Evolutionary conservation across 2,113 vertebrate genomes (phyloP).

Genomic region (Platichthys flesus): DNA sequence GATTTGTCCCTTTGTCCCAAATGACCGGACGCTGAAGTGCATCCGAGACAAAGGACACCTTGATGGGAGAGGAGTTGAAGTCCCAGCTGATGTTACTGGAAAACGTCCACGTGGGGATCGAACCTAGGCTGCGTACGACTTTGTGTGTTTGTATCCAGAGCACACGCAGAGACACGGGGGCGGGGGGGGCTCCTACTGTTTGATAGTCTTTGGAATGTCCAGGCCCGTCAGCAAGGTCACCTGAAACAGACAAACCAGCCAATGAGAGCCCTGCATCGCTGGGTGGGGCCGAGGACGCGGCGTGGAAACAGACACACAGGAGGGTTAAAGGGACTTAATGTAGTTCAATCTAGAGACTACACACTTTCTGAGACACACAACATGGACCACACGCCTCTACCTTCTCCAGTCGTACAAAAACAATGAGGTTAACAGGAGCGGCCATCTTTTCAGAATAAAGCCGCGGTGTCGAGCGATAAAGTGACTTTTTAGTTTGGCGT

Average conservation of each 20-base stretch:
- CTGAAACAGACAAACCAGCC: constrained; percentile 71
- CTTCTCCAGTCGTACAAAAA: no score
- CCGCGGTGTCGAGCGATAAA: no score
- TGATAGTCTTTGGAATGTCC: constrained; percentile 89
- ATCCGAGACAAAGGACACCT: constrained; percentile 31
- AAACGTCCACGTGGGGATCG: constrained; percentile 6
- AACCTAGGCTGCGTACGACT: constrained; percentile 28
- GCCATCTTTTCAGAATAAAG: no score
- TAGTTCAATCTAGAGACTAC: no score
- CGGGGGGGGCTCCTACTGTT: constrained; percentile 63
- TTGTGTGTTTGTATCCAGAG: constrained; percentile 40
- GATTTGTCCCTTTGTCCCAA: constrained; percentile 9
- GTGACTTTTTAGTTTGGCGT: no score
- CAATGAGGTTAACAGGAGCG: no score
- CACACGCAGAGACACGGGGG: background rate
- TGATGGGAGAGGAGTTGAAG: constrained; percentile 10
- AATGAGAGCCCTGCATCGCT: background rate
- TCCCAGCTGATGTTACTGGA: constrained; percentile 23
- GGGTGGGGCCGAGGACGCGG: background rate
- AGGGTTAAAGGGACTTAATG: no score
- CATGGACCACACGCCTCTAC: no score
- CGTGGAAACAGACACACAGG: no score
- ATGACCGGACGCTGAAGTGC: background rate
- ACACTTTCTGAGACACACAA: no score
- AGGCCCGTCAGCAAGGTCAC: constrained; percentile 93